phyloP scores from a whole-genome alignment of 2,113 vertebrate genomes.

The Alaudala cheleensis region DNA sequence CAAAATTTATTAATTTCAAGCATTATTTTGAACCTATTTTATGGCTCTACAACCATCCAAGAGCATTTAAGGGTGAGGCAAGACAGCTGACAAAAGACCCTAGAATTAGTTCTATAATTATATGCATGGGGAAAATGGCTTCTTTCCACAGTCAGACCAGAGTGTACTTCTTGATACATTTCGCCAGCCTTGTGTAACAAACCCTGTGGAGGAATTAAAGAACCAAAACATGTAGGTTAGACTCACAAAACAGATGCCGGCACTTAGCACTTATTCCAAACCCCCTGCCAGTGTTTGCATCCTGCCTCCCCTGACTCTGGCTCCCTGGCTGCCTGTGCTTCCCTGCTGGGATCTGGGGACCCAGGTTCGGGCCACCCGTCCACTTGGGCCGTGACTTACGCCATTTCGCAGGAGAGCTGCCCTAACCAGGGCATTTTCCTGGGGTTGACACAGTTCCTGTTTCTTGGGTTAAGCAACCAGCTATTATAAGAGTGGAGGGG shows the following conservation, averaged over 20 bases:
- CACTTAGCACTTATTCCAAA: neutral
- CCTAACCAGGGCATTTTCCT: neutral
- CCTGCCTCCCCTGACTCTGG: neutral
- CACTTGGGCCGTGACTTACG: no score
- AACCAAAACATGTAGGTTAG: slow-evolving; percentile 22
- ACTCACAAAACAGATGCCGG: accelerated
- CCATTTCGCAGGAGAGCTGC: neutral
- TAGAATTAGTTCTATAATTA: slow-evolving; percentile 46
- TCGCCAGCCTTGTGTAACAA: neutral
- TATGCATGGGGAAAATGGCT: slow-evolving; percentile 21
- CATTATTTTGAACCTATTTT: slow-evolving; percentile 37
- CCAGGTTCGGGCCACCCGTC: neutral
- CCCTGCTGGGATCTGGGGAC: neutral
- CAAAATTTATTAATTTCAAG: slow-evolving; percentile 51
- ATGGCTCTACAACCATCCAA: neutral
- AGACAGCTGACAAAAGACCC: slow-evolving; percentile 26
- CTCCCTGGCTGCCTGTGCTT: neutral
- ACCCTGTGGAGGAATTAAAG: slow-evolving; percentile 19
- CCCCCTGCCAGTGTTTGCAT: accelerated
- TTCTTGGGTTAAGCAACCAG: neutral
- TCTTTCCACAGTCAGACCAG: neutral
- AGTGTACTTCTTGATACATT: slow-evolving; percentile 10
- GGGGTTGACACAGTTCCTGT: neutral
- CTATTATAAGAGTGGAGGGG: neutral
- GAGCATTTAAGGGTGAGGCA: neutral